Conservation (phyloP, 2,797 vertebrate genomes). For the Masticophis lateralis region DNA sequence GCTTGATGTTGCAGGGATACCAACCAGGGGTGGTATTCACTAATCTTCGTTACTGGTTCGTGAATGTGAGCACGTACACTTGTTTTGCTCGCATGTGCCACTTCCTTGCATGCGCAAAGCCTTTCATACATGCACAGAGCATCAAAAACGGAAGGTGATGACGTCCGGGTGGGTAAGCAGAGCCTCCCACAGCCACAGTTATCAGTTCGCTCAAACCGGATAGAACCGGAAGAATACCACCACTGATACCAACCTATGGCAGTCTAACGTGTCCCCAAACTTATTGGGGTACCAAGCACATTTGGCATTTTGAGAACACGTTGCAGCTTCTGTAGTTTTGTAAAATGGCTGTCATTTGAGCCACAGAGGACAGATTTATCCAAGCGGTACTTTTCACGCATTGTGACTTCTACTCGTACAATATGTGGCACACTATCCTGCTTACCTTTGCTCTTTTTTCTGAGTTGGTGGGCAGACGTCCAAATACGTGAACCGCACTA, state of each 20-base stretch:
- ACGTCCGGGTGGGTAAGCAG: too few species aligned
- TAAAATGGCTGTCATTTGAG: neutral
- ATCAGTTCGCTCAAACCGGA: too few species aligned
- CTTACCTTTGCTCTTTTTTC: neutral
- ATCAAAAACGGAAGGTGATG: too few species aligned
- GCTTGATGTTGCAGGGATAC: conserved; percentile 10
- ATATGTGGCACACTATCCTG: neutral
- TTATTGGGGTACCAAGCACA: neutral
- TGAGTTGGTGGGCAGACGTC: neutral
- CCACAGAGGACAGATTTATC: neutral
- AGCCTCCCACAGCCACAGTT: too few species aligned
- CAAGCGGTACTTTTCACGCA: neutral
- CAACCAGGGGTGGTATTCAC: neutral
- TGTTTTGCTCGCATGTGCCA: too few species aligned
- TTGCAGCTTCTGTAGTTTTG: neutral
- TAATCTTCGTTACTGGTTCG: too few species aligned
- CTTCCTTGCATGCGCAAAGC: too few species aligned
- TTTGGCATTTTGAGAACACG: neutral
- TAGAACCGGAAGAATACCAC: too few species aligned
- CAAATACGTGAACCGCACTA: neutral
- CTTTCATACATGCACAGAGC: too few species aligned
- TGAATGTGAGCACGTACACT: too few species aligned
- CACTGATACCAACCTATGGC: conserved; percentile 36
- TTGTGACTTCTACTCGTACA: neutral
- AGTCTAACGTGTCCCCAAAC: neutral